A percentile compares a stretch with the other conserved stretches of the same genome.
Conservation (phyloP, 2,113 vertebrate genomes). For the Oxyura jamaicensis region DNA sequence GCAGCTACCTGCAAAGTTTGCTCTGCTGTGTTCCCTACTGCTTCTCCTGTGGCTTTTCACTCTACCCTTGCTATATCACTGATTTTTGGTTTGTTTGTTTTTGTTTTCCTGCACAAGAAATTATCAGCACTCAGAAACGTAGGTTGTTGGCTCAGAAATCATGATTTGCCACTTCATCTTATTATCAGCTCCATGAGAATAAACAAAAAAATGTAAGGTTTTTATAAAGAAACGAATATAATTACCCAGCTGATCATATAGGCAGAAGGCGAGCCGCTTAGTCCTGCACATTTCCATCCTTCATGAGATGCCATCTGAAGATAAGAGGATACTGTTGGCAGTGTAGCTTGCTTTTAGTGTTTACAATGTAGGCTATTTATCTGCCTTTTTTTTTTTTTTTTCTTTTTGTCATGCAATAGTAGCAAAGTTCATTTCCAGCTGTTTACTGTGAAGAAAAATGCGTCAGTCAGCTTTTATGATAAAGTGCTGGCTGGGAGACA, state of each 20-base stretch:
- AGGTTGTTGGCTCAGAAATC: neutral
- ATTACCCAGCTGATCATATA: neutral
- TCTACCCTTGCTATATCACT: neutral
- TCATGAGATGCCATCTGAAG: neutral
- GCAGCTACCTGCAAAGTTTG: neutral
- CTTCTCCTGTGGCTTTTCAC: neutral
- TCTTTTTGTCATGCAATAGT: neutral
- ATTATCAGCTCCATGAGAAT: neutral
- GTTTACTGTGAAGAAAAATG: neutral
- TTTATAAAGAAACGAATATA: neutral
- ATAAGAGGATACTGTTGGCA: neutral
- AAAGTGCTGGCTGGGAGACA: neutral
- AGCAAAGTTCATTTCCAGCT: neutral
- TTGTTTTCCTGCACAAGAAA: neutral
- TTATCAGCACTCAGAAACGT: neutral
- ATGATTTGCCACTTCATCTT: neutral
- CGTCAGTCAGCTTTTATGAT: neutral
- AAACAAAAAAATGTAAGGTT: neutral
- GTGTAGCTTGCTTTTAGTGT: neutral
- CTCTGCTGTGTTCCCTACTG: neutral
- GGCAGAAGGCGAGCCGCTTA: neutral
- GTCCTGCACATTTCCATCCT: neutral
- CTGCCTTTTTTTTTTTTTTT: neutral
- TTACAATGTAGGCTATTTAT: neutral
- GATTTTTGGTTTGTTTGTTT: neutral